Evolutionary conservation across 2,797 vertebrate species (phyloP), one percentile per base, ranked within the genome.

Genomic region (Mycteria americana): DNA sequence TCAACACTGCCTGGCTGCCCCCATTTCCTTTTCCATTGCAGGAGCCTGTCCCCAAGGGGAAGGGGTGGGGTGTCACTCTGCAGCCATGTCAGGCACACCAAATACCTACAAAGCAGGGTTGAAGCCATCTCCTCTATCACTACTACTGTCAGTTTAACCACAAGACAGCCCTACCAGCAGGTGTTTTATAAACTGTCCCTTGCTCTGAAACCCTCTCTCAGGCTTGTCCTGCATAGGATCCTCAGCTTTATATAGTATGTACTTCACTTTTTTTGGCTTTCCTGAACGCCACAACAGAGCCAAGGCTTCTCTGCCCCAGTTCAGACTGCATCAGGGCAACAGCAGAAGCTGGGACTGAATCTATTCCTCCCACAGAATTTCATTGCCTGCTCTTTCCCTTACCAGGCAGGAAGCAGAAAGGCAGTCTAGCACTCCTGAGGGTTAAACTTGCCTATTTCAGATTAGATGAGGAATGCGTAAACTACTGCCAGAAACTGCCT

Each of bases 61-160:
- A 33, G 24, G 13, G 9, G 5, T 5, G 2, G 7, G 2, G 10
- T 28, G 22, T 37, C 46, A 45, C 46, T 70, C 51, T 28, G 31
- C 51, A 77, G 68, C 54, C 3, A 0, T 3, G 11, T 19, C 54
- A 53, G 56, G 76, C 50, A 68, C 69, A 57, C 31, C 13, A 13
- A 85, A n/a, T 7, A 76, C 31, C 72, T 56, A 53, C 60, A 87
- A 43, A 57, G 76, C 72, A 76, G 45, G 43, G 45, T 56, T 67
- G 89, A 84, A 70, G 35, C 68, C 14, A 18, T n/a, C 69, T 86
- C 33, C 28, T 48, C 69, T 74, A 21, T 68, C 54, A 41, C 37
- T 37, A 13, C 39, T 62, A 35, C 33, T 67, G 78, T 72, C 92
- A 85, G 93, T 95, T 96, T 93, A 95, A 90, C 94, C 94, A 92